Evolutionary conservation across 1,140 invertebrate genomes (phyloP), one percentile per base, ranked within the genome.

Genomic region (Thaumetopoea pityocampa): DNA sequence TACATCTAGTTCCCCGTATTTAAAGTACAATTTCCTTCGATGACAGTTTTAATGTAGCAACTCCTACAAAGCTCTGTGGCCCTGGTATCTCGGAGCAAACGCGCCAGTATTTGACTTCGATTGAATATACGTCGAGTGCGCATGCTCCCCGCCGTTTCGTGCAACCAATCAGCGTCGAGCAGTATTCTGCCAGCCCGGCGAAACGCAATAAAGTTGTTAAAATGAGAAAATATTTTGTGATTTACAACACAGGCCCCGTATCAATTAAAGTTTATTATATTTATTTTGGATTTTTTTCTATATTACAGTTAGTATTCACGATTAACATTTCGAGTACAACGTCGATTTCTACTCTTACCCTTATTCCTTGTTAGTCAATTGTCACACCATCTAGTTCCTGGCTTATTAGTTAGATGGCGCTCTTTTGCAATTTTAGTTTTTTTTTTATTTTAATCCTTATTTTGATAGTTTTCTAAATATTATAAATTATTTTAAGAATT

Each of bases 81-180:
- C 76, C 74, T 83, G 68, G 79, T 83, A 83, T 79, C 74, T 81
- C 58, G 60, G 52, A 58, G 59, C 48, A 65, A 83, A 77, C 76
- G 74, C 79, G 79, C 79, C 79, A 83, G 70, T 81, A 79, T 83
- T 78, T 66, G 77, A 60, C 71, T 70, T 55, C 56, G 51, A 69
- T 60, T 63, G 68, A 73, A 55, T 60, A 61, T 51, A 53, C 55
- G 55, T 62, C 61, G 61, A 81, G 51, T 52, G 70, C 79, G 77
- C 77, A 81, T 79, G 79, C 77, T 61, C 79, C 76, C 79, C 77
- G 69, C 77, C 77, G 68, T 50, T 68, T 55, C 42, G 9, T 20
- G 19, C 58, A 34, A 47, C 79, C 79, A 83, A 83, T 83, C 67
- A 79, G 68, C 67, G 64, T 55, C 44, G 46, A 77, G 76, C 54